A percentile compares a stretch with the other conserved stretches of the same genome.
Conservation (phyloP, 2,888 invertebrate genomes). For the Yponomeuta plumbellus region DNA sequence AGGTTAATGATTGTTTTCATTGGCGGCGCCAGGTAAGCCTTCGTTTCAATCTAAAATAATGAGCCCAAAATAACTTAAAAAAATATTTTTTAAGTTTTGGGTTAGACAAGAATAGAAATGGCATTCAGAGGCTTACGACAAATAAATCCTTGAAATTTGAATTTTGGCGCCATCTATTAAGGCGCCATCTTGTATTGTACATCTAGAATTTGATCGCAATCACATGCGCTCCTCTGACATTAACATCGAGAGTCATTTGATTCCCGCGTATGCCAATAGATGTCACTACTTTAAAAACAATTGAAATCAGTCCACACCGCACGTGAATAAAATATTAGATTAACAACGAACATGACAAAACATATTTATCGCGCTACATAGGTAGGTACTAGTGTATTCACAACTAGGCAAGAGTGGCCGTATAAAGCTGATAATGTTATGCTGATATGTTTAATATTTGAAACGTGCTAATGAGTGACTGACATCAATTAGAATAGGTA, state of each 20-base stretch:
- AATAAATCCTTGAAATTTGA: conserved; percentile 3
- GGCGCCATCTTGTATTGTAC: conserved; percentile 54
- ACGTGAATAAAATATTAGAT: conserved; percentile 22
- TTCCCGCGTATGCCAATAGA: conserved; percentile 40
- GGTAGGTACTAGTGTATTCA: conserved; percentile 24
- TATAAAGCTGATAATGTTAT: conserved; percentile 21
- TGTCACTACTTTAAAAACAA: conserved; percentile 56
- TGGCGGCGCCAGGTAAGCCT: no score
- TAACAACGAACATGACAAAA: conserved; percentile 33
- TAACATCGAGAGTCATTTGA: neutral
- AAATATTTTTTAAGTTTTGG: no score
- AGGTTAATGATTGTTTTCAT: no score
- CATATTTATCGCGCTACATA: conserved; percentile 25
- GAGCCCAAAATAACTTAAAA: no score
- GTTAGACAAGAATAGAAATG: no score
- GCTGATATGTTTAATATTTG: neutral
- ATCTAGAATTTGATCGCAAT: conserved; percentile 5
- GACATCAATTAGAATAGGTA: conserved; percentile 42
- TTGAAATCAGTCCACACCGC: conserved; percentile 57
- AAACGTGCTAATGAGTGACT: conserved; percentile 59
- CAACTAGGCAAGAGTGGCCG: conserved; percentile 58
- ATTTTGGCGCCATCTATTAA: conserved; percentile 15
- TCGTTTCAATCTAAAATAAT: no score
- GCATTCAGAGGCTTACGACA: neutral
- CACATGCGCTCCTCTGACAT: conserved; percentile 4